These are phyloP conservation scores for Pachycephala philippinensis DNA, from an alignment of 2,113 vertebrate genomes.

Conservation along the genomic window DNA sequence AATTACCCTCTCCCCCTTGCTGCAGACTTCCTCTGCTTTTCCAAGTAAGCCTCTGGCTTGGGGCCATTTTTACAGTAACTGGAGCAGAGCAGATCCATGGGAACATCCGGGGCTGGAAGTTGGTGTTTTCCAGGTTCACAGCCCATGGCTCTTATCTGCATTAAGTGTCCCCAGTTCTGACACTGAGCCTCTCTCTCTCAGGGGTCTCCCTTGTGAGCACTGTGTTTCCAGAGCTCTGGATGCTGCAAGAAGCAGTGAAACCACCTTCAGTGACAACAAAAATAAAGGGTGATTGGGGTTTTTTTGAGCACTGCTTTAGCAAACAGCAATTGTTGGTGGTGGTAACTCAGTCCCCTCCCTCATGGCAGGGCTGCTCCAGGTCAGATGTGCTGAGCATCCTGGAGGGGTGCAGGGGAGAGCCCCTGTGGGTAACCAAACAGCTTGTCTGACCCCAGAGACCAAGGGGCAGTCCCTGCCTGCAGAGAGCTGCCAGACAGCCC, in stretches of 20 bases:
- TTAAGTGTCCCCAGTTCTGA: neutral
- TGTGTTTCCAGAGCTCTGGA: neutral
- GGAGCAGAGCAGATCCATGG: neutral
- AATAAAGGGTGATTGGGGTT: neutral
- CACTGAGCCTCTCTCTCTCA: neutral
- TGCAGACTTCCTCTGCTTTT: constrained; percentile 52
- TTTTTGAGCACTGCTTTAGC: neutral
- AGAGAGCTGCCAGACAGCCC: neutral
- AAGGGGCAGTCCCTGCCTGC: neutral
- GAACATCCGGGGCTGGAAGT: neutral
- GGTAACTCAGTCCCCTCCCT: fast-evolving
- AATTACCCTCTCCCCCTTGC: neutral
- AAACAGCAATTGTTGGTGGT: neutral
- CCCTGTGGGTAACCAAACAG: neutral
- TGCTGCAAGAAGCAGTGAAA: neutral
- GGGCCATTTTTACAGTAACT: neutral
- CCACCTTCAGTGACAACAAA: neutral
- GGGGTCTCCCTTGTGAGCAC: neutral
- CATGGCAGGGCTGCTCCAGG: neutral
- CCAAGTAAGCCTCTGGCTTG: constrained; percentile 16
- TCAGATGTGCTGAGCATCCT: neutral
- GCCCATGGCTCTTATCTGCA: neutral
- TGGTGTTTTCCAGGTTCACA: neutral
- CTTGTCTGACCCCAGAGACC: neutral
- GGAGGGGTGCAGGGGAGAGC: neutral